Evolutionary conservation across 2,888 invertebrate species (phyloP), one percentile per base, ranked within the genome.

Genomic region (Carcina quercana): DNA sequence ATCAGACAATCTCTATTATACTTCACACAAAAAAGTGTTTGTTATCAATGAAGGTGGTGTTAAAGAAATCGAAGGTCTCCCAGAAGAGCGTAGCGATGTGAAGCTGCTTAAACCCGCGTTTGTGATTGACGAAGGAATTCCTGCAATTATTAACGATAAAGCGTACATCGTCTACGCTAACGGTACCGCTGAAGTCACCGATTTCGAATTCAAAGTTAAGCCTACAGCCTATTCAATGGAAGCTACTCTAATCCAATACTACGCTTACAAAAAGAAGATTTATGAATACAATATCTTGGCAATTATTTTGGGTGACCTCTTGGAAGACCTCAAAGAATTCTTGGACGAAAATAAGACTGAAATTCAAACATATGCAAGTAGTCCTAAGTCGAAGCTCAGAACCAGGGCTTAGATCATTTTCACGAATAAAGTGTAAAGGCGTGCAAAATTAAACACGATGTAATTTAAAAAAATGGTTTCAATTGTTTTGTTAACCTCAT

Each of bases 201-300:
- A 54, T 0, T 38, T 71, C 10, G 42, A 50, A 5, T 49, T 75
- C 2, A 13, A 44, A 10, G 51, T 47, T 0, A 55, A 51, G 3
- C 73, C 76, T 0, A 50, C 67, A 0, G 79, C 75, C 1, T 68
- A 54, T 20, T 50, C 57, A 0, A 40, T 64, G 31, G 76, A 79
- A 37, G 63, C 52, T 0, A 47, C 62, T 0, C 32, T 73, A 0
- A 44, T 75, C 2, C 63, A 73, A 14, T 78, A 66, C 37, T 71
- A 53, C 10, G 75, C 50, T 4, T 55, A 64, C 24, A 47, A 76
- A 7, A 75, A 78, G 36, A 68, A 62, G 3, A 67, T 80, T 15
- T 80, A 79, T 29, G 59, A 70, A 38, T 75, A 65, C 45, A 70
- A 76, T 27, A 4, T 76, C 0, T 11, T 61, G 0, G 14, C 14